Evolutionary conservation across 37 sponge, comb jelly and placozoan genomes (phyloP), one percentile per base, ranked within the genome.

Genomic region (Geodia barretti): DNA sequence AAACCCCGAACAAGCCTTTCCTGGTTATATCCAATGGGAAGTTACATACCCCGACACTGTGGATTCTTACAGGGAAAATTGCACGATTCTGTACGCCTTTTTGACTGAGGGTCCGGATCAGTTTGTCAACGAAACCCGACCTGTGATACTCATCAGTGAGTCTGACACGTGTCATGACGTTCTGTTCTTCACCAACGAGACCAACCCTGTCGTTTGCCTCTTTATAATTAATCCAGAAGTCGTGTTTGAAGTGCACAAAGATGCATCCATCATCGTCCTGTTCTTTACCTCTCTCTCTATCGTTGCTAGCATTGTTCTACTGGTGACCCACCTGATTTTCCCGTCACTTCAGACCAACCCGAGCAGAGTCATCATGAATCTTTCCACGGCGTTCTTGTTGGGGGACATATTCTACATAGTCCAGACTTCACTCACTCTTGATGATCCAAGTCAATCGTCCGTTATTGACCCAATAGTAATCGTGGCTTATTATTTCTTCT

Each of bases 261-360:
- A 14, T 17, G 11, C 54, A 17, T 7, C 54, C 7, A 14, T 47
- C 11, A 47, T 14, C 14, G 14, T 14, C 7, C 7, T 47, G 7
- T 7, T 47, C 54, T 17, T 47, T 17, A 47, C 54, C 60, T 68
- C 74, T 39, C 39, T 91, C 1, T 85, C 88, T 31, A 29, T 91
- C 60, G 41, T 86, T 39, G 88, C 74, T 19, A 58, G 66, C 47
- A 25, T 23, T 35, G 0, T 86, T 24, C 7, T 91, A 26, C 61
- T 91, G 0, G 11, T 91, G 26, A 91, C 88, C 0, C 86, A 86
- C 37, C 19, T 60, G 29, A 25, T 86, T 3, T 86, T 91, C 61
- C 73, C 39, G 9, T 83, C 81, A 24, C 69, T 86, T 35, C 70
- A 79, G 3, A 81, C 86, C 14, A 65, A 82, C 29, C 86, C 80